Evolutionary conservation across 2,113 vertebrate species (phyloP), one percentile per base, ranked within the genome.

Genomic region (Thamnaconus septentrionalis): DNA sequence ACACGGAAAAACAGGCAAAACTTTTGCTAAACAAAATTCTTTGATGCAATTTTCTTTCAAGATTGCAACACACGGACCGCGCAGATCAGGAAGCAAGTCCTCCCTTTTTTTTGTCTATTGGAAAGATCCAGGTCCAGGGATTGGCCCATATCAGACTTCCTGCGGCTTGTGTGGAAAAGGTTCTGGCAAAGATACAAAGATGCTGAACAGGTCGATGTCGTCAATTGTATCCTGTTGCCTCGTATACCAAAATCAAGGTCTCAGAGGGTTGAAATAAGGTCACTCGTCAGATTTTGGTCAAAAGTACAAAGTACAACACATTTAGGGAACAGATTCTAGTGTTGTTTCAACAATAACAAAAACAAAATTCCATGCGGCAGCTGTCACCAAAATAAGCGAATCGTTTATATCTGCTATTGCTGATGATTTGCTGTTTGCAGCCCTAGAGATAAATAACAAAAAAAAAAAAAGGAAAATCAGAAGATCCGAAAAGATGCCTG

Each of bases 1-100:
- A 7, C 7, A 5, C 5, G 44, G 41, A 73, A 64, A 70, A 65
- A 41, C 55, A 71, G 48, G 31, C 48, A 59, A 44, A 61, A 58
- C 54, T 41, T 58, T 78, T 53, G 10, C 3, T 49, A 64, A 85
- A 87, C 80, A 66, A 71, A 41, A 59, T 53, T 40, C 86, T 90
- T 89, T 89, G 86, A 85, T 71, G 81, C 64, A 7, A 84, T 87
- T 84, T 77, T 80, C 55, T 84, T 87, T 71, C 52, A 49, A 64
- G 70, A 79, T 69, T 66, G 76, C 74, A 82, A 9, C 71, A 78
- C 78, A 31, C 2, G 75, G 61, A 8, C 44, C 61, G 41, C 53
- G 52, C 40, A 61, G 67, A 59, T 57, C 61, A 82, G 81, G 81
- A 85, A 79, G 81, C 60, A 68, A 84, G 79, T 18, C 51, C 55